Evolutionary conservation across 1,140 invertebrate species (phyloP).

Genomic region (Lineus longissimus): DNA sequence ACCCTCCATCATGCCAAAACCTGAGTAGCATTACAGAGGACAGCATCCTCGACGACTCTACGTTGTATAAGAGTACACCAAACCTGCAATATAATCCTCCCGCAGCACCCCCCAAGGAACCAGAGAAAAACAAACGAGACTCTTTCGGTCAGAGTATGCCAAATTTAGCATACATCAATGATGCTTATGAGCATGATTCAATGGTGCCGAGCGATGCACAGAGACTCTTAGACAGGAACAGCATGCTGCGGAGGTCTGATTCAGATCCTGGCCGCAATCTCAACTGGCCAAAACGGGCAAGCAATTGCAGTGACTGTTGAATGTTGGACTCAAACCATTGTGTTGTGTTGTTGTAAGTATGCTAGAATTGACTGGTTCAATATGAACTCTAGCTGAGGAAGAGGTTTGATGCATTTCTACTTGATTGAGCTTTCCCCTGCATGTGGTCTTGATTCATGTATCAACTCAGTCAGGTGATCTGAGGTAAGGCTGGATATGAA

Average conservation of each 20-base stretch:
- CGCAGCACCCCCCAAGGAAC: background rate
- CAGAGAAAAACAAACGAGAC: background rate
- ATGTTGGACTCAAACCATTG: no score
- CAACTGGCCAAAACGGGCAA: no score
- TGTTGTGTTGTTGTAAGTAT: no score
- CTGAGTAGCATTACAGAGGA: background rate
- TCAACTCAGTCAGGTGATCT: no score
- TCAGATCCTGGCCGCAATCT: background rate
- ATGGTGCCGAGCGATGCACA: background rate
- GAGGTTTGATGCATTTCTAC: no score
- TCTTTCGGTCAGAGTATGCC: background rate
- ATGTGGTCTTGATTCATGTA: no score
- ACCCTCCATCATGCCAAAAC: background rate
- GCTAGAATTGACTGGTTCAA: no score
- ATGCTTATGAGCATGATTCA: constrained; percentile 2
- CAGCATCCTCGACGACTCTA: background rate
- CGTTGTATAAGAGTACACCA: background rate
- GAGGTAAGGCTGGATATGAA: no score
- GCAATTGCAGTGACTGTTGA: no score
- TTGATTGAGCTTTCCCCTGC: no score
- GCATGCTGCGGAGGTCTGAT: background rate
- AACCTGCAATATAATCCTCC: background rate
- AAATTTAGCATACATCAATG: constrained; percentile 4
- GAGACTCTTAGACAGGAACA: background rate
- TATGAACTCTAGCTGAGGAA: no score